Conservation (phyloP, 2,113 vertebrate species). For the Myotis brandtii region DNA sequence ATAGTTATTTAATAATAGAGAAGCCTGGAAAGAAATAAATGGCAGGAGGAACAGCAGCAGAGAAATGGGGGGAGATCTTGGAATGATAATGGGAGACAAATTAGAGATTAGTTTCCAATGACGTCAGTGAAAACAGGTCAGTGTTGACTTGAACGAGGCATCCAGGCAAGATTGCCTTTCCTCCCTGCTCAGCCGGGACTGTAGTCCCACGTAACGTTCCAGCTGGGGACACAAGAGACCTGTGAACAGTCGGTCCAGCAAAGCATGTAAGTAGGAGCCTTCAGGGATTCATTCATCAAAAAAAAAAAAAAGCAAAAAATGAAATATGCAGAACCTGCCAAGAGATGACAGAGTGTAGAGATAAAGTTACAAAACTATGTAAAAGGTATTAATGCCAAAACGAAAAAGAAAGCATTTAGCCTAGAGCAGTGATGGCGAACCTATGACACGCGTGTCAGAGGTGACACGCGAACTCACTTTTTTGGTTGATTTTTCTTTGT, state of each 20-base stretch:
- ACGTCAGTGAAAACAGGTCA: background rate
- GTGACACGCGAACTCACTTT: too few relatives aligned
- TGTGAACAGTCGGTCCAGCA: background rate
- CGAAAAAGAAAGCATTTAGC: slow-evolving; percentile 46
- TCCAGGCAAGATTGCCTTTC: background rate
- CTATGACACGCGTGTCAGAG: too few relatives aligned
- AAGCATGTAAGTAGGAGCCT: background rate
- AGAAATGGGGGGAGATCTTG: background rate
- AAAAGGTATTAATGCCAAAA: slow-evolving; percentile 27
- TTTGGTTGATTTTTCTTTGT: too few relatives aligned
- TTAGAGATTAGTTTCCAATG: slow-evolving; percentile 26
- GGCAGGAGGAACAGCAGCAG: background rate
- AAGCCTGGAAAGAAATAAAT: slow-evolving; percentile 42
- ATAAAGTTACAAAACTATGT: slow-evolving; percentile 49
- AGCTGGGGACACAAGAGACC: background rate
- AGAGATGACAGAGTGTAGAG: background rate
- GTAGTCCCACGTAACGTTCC: background rate
- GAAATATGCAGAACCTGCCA: slow-evolving; percentile 42
- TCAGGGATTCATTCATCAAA: slow-evolving; percentile 29
- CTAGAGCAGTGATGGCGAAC: background rate
- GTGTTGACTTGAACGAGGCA: background rate
- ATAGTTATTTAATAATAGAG: slow-evolving; percentile 35
- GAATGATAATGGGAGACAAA: background rate
- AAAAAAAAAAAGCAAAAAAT: background rate
- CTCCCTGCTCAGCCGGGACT: background rate